Evolutionary conservation across 1,140 invertebrate genomes (phyloP).

Genomic region (Pachyrhynchus sulphureomaculatus): DNA sequence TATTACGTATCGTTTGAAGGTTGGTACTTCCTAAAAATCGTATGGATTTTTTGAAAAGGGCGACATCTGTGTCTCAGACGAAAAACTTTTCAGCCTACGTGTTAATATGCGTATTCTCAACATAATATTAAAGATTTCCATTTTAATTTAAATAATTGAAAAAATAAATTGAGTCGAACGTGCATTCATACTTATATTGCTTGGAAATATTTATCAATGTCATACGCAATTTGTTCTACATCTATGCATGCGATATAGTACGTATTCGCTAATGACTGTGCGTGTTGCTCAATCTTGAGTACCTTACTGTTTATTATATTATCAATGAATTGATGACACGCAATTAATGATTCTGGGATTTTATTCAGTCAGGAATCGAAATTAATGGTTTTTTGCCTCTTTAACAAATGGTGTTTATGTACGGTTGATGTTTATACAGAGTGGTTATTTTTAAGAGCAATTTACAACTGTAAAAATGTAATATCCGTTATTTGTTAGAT

Average conservation of each 20-base stretch:
- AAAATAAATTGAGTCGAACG: slow-evolving; percentile 7
- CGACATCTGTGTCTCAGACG: no score
- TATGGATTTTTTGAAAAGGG: no score
- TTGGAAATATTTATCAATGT: slow-evolving; percentile 24
- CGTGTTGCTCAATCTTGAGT: slow-evolving; percentile 2
- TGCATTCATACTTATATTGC: slow-evolving; percentile 2
- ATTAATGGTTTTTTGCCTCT: no score
- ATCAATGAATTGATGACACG: background rate
- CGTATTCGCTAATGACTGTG: background rate
- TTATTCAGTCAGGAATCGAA: background rate
- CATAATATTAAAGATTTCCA: background rate
- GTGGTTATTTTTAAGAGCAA: no score
- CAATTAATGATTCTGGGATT: slow-evolving; percentile 3
- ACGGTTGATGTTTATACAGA: no score
- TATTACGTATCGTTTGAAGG: no score
- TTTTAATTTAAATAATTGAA: slow-evolving; percentile 16
- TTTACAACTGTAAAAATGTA: no score
- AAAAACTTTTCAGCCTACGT: no score
- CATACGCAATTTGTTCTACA: slow-evolving; percentile 26
- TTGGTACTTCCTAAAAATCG: no score
- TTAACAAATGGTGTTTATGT: no score
- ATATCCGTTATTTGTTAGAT: no score
- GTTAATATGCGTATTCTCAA: background rate
- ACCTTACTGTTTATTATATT: slow-evolving; percentile 3
- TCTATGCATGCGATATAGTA: background rate